Evolutionary conservation across 2,888 invertebrate genomes (phyloP), one percentile per base, ranked within the genome.

Genomic region (Harmothoe impar): DNA sequence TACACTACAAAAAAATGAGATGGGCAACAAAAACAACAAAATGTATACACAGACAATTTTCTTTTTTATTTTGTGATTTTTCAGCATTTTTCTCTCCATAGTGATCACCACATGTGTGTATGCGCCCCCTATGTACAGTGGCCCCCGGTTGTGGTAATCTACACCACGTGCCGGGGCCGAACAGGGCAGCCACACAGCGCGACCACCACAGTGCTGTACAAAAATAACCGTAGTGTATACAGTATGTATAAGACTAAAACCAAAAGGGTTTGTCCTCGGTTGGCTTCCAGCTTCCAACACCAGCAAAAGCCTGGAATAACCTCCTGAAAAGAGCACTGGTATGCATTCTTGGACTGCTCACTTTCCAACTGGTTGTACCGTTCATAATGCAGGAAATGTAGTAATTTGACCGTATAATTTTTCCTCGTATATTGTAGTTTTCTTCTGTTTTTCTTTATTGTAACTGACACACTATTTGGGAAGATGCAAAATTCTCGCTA

Each of bases 221-320:
- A 91, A 91, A 91, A 91, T 91, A 91, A 91, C 81, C 62, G 78
- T 89, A 91, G 91, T 91, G 89, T 91, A 84, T 91, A 91, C 91
- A 91, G 89, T 91, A 91, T 91, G 91, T 91, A 91, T 91, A 91
- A 89, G 91, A 91, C 91, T 91, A 91, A 91, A 91, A 91, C 91
- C 91, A 91, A 91, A 91, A 89, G 90, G 90, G 85, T 85, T 78
- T 86, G 86, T 86, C 86, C 86, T 52, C 86, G 54, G 86, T 86
- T 54, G 86, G 56, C 52, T 84, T 81, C 81, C 52, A 54, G 78
- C 78, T 90, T 51, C 78, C 77, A 31, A 56, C 20, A 56, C 56
- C 56, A 52, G 56, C 54, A 86, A 86, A 86, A 52, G 52, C 86
- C 86, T 86, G 86, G 86, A 54, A 56, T 51, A 29, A 85, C 51